Base-by-base conservation (phyloP, 2,113 vertebrate genomes). In the Ginglymostoma cirratum region DNA sequence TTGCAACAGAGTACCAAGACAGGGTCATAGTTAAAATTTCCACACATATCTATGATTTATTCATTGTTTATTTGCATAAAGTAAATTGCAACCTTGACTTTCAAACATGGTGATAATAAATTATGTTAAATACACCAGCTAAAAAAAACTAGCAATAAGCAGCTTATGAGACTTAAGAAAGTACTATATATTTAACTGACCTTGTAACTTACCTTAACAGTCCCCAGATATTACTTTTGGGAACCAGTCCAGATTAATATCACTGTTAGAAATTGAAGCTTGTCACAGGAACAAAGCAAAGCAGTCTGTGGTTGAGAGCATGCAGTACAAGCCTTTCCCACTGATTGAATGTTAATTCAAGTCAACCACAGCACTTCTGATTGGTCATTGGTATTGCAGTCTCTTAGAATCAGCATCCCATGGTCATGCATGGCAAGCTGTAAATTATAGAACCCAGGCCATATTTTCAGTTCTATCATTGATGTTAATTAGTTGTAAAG, bases 221-320 rank as follows among this genome's bases (percentile, higher is more conserved):
- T 92, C 38, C 89, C 66, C 61, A 66, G 89, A 66, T n/a, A 65
- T 92, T 92, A 92, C 55, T 92, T 66, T 61, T 38, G 89, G 89
- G 89, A 92, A 66, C 89, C 61, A 92, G 34, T 92, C 89, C 89
- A 92, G 89, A 66, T 66, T 66, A 92, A 92, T 66, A 92, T 90
- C 61, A 38, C 19, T 92, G n/a, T 19, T 38, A 92, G 89, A 66
- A 92, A 92, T 23, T 92, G 89, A 92, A 92, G 61, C 30, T 65
- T 92, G 89, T 66, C 61, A 93, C 61, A 65, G 21, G 89, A 66
- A 93, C 61, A 65, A 93, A 93, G 34, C 61, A 66, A 93, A 93
- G 34, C 61, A 66, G 34, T 10, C 89, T 38, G 61, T 93, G 34
- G 34, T 38, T 93, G 89, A 66, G 61, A 66, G 61, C 30, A 93